A percentile compares a stretch with the other conserved stretches of the same genome.
Conservation (phyloP, 2,113 vertebrate species). For the Coracopsis vasa region DNA sequence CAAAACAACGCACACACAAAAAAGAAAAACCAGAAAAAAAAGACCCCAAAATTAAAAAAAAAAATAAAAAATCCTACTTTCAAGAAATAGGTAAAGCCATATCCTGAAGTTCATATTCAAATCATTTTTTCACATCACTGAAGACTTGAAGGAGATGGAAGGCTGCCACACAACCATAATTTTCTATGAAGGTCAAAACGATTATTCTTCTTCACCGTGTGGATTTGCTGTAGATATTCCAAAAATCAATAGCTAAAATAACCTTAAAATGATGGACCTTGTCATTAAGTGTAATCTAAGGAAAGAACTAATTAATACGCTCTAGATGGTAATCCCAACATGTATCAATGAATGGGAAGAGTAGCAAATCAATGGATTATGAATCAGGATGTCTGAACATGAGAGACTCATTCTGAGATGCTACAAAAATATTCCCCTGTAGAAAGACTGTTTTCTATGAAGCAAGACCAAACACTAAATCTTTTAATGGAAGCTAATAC, state of each 20-base stretch:
- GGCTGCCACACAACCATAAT: neutral
- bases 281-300: neutral
- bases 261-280: neutral
- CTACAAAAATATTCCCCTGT: neutral
- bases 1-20: too few relatives aligned
- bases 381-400: neutral
- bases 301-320: neutral
- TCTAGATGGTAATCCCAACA: neutral
- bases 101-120: neutral
- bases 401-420: neutral
- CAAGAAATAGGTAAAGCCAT: neutral
- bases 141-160: neutral
- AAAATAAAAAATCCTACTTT: neutral
- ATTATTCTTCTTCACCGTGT: neutral
- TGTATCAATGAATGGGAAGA: neutral
- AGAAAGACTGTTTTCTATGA: neutral
- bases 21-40: too few relatives aligned
- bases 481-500: neutral
- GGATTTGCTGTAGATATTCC: neutral
- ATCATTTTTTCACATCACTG: neutral
- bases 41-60: neutral
- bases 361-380: neutral
- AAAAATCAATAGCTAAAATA: neutral
- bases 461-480: neutral
- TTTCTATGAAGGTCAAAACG: neutral